Base-by-base conservation (phyloP, 2,113 vertebrate genomes). In the Psilopogon haemacephalus region DNA sequence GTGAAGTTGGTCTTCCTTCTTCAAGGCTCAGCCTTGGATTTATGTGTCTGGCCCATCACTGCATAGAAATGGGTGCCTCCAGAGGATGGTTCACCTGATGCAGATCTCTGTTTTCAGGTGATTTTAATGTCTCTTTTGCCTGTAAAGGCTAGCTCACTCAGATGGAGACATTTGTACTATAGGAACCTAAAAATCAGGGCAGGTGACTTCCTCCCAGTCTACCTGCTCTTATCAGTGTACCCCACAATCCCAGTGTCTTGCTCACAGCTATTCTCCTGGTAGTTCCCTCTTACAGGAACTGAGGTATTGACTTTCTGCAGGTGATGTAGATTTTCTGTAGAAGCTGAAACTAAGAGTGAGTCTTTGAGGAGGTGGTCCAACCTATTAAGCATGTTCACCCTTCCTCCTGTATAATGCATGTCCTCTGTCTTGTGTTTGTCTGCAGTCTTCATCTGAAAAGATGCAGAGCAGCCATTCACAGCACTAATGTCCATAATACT, bases 31-130 rank as follows among this genome's bases (percentile, higher is more conserved):
- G 0, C 23, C 20, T 6, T 40, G n/a, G 27, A 12, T 11, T 63
- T 68, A 3, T 56, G 23, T 35, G 24, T 52, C 46, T 14, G 28
- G 9, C 19, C 9, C 38, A n/a, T 1, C 0, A 0, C 18, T 87
- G 42, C 1, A 0, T 3, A 65, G 67, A 62, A 62, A 54, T 5
- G 23, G 20, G 6, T 32, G 7, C n/a, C 65, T 84, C n/a, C 63
- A 68, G 54, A 72, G 23, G n/a, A 48, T 32, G 42, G 16, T 28
- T 78, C 18, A 15, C 35, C 26, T 24, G 17, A 64, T 18, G 24
- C 26, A 38, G 33, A 3, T 5, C 13, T 13, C 10, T 56, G 13
- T 24, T 78, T 71, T 40, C 48, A n/a, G 67, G 27, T 33, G 54
- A 64, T 23, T 40, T 79, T 56, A 9, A 15, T 40, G 14, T 23